A percentile compares a stretch with the other conserved stretches of the same genome.
Evolutionary conservation across 2,888 invertebrate genomes (phyloP).

Genomic region (Drosophila nr. medialis): DNA sequence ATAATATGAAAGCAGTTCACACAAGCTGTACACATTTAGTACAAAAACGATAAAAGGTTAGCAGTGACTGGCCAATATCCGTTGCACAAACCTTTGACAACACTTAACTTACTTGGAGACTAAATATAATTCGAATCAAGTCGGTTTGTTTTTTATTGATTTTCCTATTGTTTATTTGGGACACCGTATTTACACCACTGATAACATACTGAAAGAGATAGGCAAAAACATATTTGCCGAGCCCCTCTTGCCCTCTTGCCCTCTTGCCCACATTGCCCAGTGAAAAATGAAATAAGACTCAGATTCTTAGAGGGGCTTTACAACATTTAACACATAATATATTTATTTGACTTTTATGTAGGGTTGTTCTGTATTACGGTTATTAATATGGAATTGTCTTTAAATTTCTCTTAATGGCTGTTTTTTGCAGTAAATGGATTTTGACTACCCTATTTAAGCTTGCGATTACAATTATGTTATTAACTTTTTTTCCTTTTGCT

Average conservation of each 20-base stretch:
- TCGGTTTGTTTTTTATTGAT: not conserved
- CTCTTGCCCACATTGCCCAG: not conserved
- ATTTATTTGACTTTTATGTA: slow-evolving; percentile 68
- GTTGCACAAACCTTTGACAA: not conserved
- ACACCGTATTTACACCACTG: not conserved
- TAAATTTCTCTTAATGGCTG: slow-evolving; percentile 38
- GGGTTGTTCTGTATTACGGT: slow-evolving; percentile 43
- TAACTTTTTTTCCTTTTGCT: slow-evolving; percentile 18
- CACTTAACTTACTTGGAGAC: not conserved
- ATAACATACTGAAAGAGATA: not conserved
- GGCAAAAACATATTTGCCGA: not conserved
- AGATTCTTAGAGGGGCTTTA: slow-evolving; percentile 73
- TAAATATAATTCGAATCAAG: not conserved
- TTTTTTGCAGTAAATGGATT: slow-evolving; percentile 36
- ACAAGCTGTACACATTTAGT: not conserved
- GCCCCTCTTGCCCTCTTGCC: not conserved
- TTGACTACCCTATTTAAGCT: slow-evolving; percentile 45
- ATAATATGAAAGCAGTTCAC: not conserved
- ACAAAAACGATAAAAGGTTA: not conserved
- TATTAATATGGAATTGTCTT: slow-evolving; percentile 56
- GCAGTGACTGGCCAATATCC: not conserved
- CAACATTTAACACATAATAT: slow-evolving; percentile 82
- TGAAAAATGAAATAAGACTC: slow-evolving; percentile 36
- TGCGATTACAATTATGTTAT: slow-evolving; percentile 22
- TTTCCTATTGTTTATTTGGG: not conserved